Base-by-base conservation (phyloP, 2,888 invertebrate species). In the Sinohyriopsis cumingii region DNA sequence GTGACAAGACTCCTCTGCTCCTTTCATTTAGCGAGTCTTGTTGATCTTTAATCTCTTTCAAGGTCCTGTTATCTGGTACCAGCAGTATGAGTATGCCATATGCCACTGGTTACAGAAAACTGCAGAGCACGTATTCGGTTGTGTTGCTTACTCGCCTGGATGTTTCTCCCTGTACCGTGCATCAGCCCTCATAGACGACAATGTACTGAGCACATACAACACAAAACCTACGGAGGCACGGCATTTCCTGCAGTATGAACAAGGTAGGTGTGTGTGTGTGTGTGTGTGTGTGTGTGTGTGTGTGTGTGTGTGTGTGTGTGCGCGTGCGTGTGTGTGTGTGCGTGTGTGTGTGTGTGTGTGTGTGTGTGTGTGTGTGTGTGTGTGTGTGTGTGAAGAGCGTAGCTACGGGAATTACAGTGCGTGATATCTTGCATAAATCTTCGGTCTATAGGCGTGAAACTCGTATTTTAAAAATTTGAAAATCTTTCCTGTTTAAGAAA, bases 71-170 rank as follows among this genome's bases (percentile, higher is more conserved):
- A 97, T 97, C 73, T 99, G 98, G 98, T 99, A 99, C 90, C 99
- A 99, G 91, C 94, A 96, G 92, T 99, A 99, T 91, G 99, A 99
- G 91, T 99, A 99, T 90, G 98, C 99, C 64, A 97, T 99, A 88
- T 99, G 99, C 85, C 99, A 99, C 94, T 99, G 99, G 99, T 94
- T 99, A 87, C 98, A 99, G 92, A 99, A 99, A 91, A 98, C 99
- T 56, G 98, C 99, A 3, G 99, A 99, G 90, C 99, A 99, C 90
- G 98, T 99, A 95, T 97, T 99, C 88, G 99, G 99, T 65, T 99
- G 98, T 91, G 96, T 96, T 3, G 93, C 97, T 22, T 97, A 96
- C 88, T 95, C 95, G 87, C 96, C 96, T 3, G 96, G 96, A 7
- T 96, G 96, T 89, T 97, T 96, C 91, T 96, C 96, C 0, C 91